These are phyloP conservation scores for Dendrocincla tyrannina DNA, from an alignment of 2,797 vertebrate genomes.

Conservation along the genomic window DNA sequence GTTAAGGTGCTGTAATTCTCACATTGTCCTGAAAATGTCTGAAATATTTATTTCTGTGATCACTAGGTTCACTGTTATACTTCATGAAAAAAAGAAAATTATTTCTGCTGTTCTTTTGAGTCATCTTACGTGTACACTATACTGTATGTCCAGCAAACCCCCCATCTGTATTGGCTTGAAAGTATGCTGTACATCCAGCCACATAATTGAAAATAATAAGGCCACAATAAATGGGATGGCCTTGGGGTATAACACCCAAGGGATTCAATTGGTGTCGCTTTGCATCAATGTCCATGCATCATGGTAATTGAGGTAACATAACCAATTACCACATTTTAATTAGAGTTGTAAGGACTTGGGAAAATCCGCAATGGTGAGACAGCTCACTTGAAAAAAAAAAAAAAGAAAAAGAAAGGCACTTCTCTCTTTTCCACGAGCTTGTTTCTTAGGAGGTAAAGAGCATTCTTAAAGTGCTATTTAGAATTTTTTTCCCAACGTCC, in stretches of 20 bases:
- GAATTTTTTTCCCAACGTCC: background rate
- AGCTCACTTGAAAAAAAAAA: conserved; percentile 65
- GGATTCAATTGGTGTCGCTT: conserved; percentile 82
- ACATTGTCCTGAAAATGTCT: background rate
- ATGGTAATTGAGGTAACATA: conserved; percentile 85
- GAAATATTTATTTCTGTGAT: conserved; percentile 42
- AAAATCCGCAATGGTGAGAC: conserved; percentile 74
- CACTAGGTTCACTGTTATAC: background rate
- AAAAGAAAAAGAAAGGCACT: background rate
- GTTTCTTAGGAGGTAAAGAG: conserved; percentile 52
- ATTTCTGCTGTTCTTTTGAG: background rate
- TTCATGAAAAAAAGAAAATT: background rate
- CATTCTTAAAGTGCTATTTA: conserved; percentile 10
- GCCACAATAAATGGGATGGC: conserved; percentile 79
- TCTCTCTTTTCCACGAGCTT: conserved; percentile 6
- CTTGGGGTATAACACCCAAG: conserved; percentile 81
- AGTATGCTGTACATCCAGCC: conserved; percentile 74
- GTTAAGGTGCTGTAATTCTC: conserved; percentile 45
- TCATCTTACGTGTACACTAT: conserved; percentile 35
- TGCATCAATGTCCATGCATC: conserved; percentile 82
- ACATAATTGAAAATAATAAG: conserved; percentile 84
- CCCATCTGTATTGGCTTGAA: conserved; percentile 65
- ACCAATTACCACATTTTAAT: conserved; percentile 86
- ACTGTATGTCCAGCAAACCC: conserved; percentile 63
- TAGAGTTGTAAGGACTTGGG: conserved; percentile 83